Conservation (phyloP, 2,888 invertebrate genomes). For the Camptogramma bilineatum region DNA sequence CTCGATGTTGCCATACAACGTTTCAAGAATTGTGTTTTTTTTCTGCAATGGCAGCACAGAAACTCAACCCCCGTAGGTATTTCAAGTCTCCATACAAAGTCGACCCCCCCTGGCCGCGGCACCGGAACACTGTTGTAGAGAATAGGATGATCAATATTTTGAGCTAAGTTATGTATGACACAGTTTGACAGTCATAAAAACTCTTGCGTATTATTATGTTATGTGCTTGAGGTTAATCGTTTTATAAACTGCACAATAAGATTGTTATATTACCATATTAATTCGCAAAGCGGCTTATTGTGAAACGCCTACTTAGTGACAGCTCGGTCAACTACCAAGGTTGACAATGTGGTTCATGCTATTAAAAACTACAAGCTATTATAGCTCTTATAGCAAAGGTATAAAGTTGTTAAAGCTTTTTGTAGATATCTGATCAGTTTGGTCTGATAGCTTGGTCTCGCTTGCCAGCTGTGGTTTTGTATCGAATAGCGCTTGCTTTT, state of each 20-base stretch:
- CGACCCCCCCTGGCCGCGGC: no score
- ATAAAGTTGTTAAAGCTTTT: not conserved
- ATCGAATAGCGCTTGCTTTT: not conserved
- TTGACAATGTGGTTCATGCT: conserved; percentile 13
- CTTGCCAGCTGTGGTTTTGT: conserved; percentile 16
- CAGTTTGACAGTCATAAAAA: no score
- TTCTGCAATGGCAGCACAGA: no score
- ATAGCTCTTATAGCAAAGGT: not conserved
- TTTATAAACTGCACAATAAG: not conserved
- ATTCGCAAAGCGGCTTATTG: conserved; percentile 16
- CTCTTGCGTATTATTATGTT: no score
- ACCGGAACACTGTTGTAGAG: no score
- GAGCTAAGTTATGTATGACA: no score
- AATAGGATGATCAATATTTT: no score
- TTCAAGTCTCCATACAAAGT: no score
- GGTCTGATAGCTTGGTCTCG: not conserved
- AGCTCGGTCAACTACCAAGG: conserved; percentile 25
- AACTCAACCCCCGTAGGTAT: no score
- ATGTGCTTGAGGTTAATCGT: not conserved
- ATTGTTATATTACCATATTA: conserved; percentile 13
- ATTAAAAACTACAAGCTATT: not conserved
- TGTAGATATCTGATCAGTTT: conserved; percentile 2
- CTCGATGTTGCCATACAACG: no score
- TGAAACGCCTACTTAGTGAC: conserved; percentile 6
- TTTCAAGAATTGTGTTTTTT: no score